phyloP scores from a whole-genome alignment of 2,797 vertebrate species.

The Trichosurus vulpecula region DNA sequence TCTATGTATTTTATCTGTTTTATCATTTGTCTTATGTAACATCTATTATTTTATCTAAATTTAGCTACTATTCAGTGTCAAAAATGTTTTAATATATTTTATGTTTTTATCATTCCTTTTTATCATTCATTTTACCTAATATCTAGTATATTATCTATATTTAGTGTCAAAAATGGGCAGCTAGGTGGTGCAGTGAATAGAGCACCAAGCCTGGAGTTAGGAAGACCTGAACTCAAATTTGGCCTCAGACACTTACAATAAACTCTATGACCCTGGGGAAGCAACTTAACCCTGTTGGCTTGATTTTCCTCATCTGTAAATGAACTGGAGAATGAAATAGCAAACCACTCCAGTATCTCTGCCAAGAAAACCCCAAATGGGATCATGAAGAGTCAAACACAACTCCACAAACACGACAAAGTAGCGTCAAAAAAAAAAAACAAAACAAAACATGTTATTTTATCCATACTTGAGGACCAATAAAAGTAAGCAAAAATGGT shows the following conservation, averaged over 20 bases:
- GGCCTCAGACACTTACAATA: not conserved
- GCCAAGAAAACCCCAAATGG: not conserved
- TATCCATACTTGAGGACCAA: no score
- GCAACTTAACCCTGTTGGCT: not conserved
- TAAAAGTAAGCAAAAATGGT: no score
- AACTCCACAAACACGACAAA: not conserved
- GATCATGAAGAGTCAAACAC: not conserved
- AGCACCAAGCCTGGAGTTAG: not conserved
- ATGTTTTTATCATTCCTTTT: not conserved
- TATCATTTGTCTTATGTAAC: not conserved
- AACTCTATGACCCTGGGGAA: not conserved
- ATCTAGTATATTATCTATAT: no score
- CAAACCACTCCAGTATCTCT: not conserved
- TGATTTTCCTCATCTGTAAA: not conserved
- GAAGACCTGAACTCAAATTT: not conserved
- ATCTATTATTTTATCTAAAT: no score
- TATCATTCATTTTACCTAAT: not conserved
- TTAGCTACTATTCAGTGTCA: not conserved
- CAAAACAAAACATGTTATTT: no score
- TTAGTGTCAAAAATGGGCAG: not conserved
- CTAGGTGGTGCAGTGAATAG: not conserved
- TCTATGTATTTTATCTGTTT: not conserved
- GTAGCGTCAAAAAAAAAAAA: no score
- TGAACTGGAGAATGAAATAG: not conserved
- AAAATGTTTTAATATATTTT: not conserved